phyloP scores from a whole-genome alignment of 2,113 vertebrate genomes.

The Mus spicilegus region DNA sequence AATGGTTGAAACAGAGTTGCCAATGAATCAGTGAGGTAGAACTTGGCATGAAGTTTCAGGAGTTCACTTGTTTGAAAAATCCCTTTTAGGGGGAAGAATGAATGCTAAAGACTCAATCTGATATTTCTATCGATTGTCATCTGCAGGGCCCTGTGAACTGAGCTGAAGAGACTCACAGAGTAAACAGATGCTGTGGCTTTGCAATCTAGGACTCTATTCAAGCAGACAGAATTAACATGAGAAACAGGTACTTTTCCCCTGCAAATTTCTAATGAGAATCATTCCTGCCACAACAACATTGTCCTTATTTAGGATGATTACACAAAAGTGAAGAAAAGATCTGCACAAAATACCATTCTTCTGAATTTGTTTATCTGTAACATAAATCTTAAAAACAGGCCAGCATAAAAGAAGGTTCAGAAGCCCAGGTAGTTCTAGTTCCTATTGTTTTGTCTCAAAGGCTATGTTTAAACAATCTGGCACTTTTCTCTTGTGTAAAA shows the following conservation, averaged over 20 bases:
- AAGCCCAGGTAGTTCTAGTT: slow-evolving; percentile 12
- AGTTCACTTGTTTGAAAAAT: not conserved
- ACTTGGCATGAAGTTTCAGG: not conserved
- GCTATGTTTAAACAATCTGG: not conserved
- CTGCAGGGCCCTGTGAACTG: not conserved
- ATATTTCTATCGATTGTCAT: not conserved
- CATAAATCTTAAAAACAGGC: not conserved
- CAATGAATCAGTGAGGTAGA: not conserved
- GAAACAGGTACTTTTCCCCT: not conserved
- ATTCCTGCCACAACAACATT: not conserved
- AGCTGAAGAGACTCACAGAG: not conserved
- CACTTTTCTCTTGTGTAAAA: slow-evolving; percentile 19
- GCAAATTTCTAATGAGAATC: slow-evolving; percentile 17
- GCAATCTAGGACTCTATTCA: not conserved
- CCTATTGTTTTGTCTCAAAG: slow-evolving; percentile 59
- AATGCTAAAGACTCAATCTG: not conserved
- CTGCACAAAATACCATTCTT: not conserved
- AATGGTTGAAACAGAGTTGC: slow-evolving; percentile 7
- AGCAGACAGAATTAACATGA: not conserved
- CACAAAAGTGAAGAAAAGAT: not conserved
- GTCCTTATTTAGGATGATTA: not conserved
- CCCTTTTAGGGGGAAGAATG: not conserved
- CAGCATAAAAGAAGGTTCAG: slow-evolving; percentile 21
- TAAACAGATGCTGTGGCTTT: not conserved
- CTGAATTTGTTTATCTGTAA: not conserved